Evolutionary conservation across 2,888 invertebrate species (phyloP).

Genomic region (Ennomos fuscantarius): DNA sequence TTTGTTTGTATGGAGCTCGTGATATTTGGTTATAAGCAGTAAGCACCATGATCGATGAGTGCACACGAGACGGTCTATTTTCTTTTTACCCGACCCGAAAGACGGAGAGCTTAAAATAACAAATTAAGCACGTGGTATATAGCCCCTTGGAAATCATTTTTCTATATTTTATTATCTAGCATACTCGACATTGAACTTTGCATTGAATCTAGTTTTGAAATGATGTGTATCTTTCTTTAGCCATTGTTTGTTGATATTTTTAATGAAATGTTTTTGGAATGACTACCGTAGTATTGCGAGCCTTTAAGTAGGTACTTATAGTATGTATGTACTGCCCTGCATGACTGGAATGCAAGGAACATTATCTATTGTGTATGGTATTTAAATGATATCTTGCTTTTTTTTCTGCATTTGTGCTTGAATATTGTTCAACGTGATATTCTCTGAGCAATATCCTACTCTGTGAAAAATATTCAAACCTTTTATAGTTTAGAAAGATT

Average conservation of each 20-base stretch:
- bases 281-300: constrained; percentile 43
- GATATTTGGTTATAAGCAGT: too few species aligned
- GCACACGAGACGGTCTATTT: too few species aligned
- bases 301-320: constrained; percentile 36
- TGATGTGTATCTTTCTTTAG: constrained; percentile 20
- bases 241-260: constrained; percentile 20
- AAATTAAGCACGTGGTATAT: too few species aligned
- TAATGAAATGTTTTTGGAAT: constrained; percentile 37
- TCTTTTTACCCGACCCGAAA: too few species aligned
- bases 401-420: constrained; percentile 43
- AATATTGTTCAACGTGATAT: constrained; percentile 32
- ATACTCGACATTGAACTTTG: too few species aligned
- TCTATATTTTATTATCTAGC: too few species aligned
- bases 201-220: not conserved
- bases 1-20: too few species aligned
- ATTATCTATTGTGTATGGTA: constrained; percentile 42
- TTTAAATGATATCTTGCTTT: constrained; percentile 51
- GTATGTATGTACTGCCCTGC: constrained; percentile 43
- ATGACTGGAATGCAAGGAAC: constrained; percentile 62
- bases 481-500: constrained; percentile 11
- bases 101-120: too few species aligned
- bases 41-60: too few species aligned
- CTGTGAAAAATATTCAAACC: constrained; percentile 11
- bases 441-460: constrained; percentile 12
- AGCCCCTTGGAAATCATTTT: too few species aligned